Evolutionary conservation across 2,113 vertebrate species (phyloP), one percentile per base, ranked within the genome.

Genomic region (Gallinago jamesoni): DNA sequence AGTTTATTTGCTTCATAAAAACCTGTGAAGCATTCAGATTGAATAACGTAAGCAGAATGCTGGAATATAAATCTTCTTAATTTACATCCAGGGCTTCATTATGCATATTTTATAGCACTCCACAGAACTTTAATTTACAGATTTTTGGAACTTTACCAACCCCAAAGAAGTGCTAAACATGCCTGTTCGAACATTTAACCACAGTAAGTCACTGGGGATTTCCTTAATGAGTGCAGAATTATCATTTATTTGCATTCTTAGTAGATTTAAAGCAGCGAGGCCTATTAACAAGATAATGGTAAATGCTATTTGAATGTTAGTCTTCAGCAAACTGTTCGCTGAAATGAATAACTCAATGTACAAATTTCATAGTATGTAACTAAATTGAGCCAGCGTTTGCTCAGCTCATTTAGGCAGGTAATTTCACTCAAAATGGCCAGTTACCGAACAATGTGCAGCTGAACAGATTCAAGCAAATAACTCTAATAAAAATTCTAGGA

Each of bases 191-290:
- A 97, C 97, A 98, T 98, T 98, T 98, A 98, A 97, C 96, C 87
- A 95, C 97, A 98, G 97, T 93, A 96, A 98, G 96, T 97, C 98
- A 96, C 96, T 90, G 56, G 97, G 97, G 98, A 97, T 93, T 98
- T 98, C 95, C 90, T 95, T 98, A 98, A 98, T 98, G 98, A 98
- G 94, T 87, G 52, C 86, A 96, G 95, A 98, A 98, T 98, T 98
- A 98, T 98, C 98, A 98, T 98, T 98, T 98, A 98, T 98, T 98
- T 98, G 97, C 97, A 98, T 98, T 98, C 98, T 95, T 98, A 93
- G 95, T 97, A 97, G 97, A 98, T 98, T 98, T 98, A 98, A 98
- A 98, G 97, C 97, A 98, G 95, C 87, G 97, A 96, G 91, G 85
- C 63, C 97, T 98, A 98, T 98, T 98, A 98, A 98, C 87, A 97